phyloP scores from a whole-genome alignment of 2,888 invertebrate genomes.

The Lymantria dispar region DNA sequence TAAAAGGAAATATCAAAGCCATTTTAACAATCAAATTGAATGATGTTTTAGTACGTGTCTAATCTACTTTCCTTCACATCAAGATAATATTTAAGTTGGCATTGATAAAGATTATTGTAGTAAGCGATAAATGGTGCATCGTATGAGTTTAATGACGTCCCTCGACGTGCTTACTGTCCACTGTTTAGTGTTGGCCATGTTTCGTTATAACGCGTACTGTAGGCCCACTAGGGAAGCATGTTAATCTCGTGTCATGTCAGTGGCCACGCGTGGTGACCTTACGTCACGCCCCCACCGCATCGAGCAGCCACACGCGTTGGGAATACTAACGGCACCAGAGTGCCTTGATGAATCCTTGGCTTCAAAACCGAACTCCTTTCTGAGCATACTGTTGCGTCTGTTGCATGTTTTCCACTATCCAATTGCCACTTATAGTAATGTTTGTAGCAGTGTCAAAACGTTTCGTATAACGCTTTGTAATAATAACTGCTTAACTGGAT shows the following conservation, averaged over 20 bases:
- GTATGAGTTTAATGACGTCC: conserved; percentile 10
- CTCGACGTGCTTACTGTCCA: conserved; percentile 8
- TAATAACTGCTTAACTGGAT: conserved; percentile 15
- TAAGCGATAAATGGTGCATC: conserved; percentile 7
- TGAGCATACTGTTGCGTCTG: conserved; percentile 68
- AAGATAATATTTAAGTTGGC: conserved; percentile 16
- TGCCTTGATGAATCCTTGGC: conserved; percentile 81
- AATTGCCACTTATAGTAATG: conserved; percentile 37
- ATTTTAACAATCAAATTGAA: neutral
- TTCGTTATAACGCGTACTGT: conserved; percentile 17
- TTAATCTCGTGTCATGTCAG: conserved; percentile 72
- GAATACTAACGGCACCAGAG: conserved; percentile 77
- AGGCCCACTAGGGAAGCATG: conserved; percentile 44
- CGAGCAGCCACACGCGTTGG: conserved; percentile 62
- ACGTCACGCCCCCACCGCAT: conserved; percentile 72
- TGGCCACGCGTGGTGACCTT: conserved; percentile 73
- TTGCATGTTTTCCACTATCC: conserved; percentile 59
- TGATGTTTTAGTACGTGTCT: conserved; percentile 16
- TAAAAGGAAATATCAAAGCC: no score
- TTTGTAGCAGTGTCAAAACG: conserved; percentile 22
- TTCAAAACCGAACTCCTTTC: conserved; percentile 82
- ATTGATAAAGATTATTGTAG: conserved; percentile 17
- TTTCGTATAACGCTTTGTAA: conserved; percentile 18
- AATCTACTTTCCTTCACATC: conserved; percentile 18
- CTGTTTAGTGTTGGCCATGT: conserved; percentile 7